A percentile compares a stretch with the other conserved stretches of the same genome.
Evolutionary conservation across 1,140 invertebrate genomes (phyloP).

Genomic region (Caenorhabditis inopinata): DNA sequence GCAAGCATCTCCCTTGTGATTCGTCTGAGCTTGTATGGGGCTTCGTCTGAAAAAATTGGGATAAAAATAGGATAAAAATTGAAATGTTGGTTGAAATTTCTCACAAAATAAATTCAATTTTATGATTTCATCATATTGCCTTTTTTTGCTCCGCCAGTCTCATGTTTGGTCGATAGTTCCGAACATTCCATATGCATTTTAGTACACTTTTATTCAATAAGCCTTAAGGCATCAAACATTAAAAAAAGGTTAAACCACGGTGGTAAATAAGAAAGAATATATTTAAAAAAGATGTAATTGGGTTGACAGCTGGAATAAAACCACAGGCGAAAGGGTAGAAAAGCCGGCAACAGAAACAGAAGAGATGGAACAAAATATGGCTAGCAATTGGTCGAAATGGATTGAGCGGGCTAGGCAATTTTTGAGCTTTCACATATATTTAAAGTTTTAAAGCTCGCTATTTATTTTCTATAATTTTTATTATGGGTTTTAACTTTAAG

Average conservation of each 20-base stretch:
- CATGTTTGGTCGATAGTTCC: background rate
- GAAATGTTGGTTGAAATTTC: background rate
- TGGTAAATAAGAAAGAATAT: background rate
- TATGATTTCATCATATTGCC: background rate
- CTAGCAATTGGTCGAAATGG: no score
- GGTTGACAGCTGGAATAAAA: slow-evolving; percentile 26
- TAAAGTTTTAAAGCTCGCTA: no score
- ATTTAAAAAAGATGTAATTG: background rate
- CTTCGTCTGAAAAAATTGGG: background rate
- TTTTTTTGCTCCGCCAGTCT: background rate
- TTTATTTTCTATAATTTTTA: no score
- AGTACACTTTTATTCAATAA: background rate
- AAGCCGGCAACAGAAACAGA: background rate
- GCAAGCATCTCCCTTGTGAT: background rate
- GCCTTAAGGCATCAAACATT: background rate
- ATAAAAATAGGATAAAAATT: background rate
- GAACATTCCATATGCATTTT: background rate
- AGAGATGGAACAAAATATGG: background rate
- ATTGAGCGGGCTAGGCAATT: no score
- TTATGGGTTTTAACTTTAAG: no score
- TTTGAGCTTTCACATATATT: no score
- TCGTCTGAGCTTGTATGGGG: no score
- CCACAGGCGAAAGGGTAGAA: background rate
- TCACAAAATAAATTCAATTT: slow-evolving; percentile 8
- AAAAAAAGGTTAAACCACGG: background rate